Evolutionary conservation across 2,113 vertebrate species (phyloP), one percentile per base, ranked within the genome.

Genomic region (Scomber colias): DNA sequence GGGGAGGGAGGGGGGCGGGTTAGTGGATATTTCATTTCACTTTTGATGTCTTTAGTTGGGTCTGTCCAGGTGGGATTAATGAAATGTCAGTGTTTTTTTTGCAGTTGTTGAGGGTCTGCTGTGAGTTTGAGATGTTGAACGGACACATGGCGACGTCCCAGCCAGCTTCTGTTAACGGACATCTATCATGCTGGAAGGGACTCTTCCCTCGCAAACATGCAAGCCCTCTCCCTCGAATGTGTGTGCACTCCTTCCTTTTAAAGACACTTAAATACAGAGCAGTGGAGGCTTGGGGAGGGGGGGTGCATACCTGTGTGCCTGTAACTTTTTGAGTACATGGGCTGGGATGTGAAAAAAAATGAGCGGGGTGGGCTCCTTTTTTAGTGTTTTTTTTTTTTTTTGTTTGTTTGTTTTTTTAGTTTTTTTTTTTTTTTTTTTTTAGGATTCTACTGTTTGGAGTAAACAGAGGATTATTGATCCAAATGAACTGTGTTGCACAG

Each of bases 401-500:
- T 27, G 24, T 49, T 16, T 21, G 21, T 21, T 21, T n/a, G n/a
- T n/a, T 93, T 93, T 27, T 94, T 89, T 75, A 81, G 87, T 78
- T 91, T 90, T 87, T n/a, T 19, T 35, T 17, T 35, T 17, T 57
- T 19, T 21, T 49, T 16, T 27, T 57, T 57, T 54, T 84, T 88
- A 88, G 69, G 93, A 94, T 95, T 91, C 95, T 93, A 60, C 93
- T 94, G 87, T 95, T 91, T 93, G 87, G 89, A 90, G 92, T 92
- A 94, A 93, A 94, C 86, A 70, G 90, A 94, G 92, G 95, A 94
- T 27, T 94, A 87, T 94, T 85, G 91, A 93, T 92, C 90, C 89
- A 91, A 93, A 93, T 90, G 86, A 92, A 96, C 95, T 96, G 95
- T 92, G 92, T 92, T 92, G 92, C 91, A 94, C 95, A 95, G 93